Conservation (phyloP, 2,888 invertebrate species). For the Thalpophila matura region DNA sequence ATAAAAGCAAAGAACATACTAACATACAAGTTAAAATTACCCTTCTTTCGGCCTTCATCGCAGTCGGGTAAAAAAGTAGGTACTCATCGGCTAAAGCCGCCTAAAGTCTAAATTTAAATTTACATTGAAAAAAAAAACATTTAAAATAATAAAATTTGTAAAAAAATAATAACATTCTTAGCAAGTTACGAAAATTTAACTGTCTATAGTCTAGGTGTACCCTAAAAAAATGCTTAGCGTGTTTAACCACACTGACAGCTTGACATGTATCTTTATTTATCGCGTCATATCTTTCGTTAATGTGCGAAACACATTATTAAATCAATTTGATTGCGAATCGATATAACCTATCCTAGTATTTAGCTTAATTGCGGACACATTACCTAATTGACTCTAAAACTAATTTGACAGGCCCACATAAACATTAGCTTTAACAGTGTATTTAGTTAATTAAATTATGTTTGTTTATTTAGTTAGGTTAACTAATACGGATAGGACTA, state of each 20-base stretch:
- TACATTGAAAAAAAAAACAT: too few relatives aligned
- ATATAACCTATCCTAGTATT: constrained; percentile 40
- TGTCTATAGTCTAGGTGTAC: background rate
- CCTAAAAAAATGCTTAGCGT: background rate
- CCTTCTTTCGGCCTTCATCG: too few relatives aligned
- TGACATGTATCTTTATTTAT: constrained; percentile 1
- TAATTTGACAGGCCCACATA: constrained; percentile 46
- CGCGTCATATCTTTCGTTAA: constrained; percentile 12
- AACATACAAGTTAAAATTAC: too few relatives aligned
- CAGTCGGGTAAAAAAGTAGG: too few relatives aligned
- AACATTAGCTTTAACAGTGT: constrained; percentile 5
- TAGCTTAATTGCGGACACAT: constrained; percentile 37
- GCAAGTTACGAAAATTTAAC: background rate
- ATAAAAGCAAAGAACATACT: too few relatives aligned
- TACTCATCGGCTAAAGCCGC: too few relatives aligned
- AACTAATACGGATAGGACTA: background rate
- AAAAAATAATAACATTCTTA: too few relatives aligned
- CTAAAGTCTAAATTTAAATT: too few relatives aligned
- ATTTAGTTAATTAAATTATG: constrained; percentile 20
- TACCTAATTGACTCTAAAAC: constrained; percentile 45
- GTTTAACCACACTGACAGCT: background rate
- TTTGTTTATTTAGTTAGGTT: constrained; percentile 10
- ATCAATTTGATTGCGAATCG: constrained; percentile 46
- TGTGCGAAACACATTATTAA: constrained; percentile 25
- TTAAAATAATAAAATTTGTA: too few relatives aligned